Base-by-base conservation (phyloP, 2,888 invertebrate genomes). In the Caenorhabditis zanzibari region DNA sequence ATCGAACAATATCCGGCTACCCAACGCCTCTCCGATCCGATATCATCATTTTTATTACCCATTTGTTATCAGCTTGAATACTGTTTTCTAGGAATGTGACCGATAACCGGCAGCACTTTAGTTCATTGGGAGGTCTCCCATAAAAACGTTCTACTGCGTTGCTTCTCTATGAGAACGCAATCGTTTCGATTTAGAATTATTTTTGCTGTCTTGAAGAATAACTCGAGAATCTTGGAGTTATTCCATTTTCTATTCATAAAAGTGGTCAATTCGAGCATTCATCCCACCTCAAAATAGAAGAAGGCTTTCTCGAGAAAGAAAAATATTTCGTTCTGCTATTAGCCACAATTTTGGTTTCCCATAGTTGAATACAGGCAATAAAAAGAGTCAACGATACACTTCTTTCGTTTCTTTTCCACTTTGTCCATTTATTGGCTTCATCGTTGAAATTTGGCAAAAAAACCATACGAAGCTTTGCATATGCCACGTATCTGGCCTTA, bases 291-390 rank as follows among this genome's bases (percentile, higher is more conserved):
- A 54, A 54, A 24, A 54, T 54, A 54, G 26, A 12, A 10, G 5
- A 54, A 26, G 6, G 26, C 1, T 54, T 54, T 1, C 52, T n/a
- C n/a, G n/a, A n/a, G n/a, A 19, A 22, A 28, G n/a, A n/a, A 32
- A 32, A 58, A 2, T 58, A 35, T 52, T 68, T 52, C 35, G 52
- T 26, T 47, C 19, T 64, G 9, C 19, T 77, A 76, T 76, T 76
- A 76, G 66, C 76, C 52, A 16, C 68, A 19, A 76, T 76, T 59
- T 38, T 49, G 22, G 69, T 69, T 63, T 77, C 77, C 63, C 77
- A 71, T 41, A 14, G 52, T 26, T 77, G 49, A 77, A 63, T 69
- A 77, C 32, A 52, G 69, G 61, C 77, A 77, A 77, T 77, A 77
- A 77, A 24, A 77, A 63, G 41, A 44, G 38, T 38, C 61, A 38